Conservation (phyloP, 2,113 vertebrate species). For the Tringa solitaria region DNA sequence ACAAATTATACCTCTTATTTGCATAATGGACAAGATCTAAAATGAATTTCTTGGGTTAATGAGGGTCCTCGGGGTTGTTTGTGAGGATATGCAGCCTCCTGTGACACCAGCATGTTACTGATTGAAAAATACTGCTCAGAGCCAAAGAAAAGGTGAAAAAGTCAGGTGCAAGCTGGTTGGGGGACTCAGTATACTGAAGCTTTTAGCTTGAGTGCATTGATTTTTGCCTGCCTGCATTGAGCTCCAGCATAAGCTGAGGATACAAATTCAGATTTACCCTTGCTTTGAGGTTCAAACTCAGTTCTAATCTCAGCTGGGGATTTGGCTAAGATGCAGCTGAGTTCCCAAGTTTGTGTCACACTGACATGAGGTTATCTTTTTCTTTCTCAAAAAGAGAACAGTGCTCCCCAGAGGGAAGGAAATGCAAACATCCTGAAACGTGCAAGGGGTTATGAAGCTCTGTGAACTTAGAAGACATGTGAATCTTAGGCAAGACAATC, state of each 20-base stretch:
- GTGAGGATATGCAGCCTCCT: background rate
- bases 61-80: background rate
- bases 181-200: background rate
- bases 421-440: background rate
- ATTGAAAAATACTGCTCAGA: background rate
- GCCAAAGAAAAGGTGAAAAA: background rate
- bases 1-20: constrained; percentile 2
- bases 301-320: constrained; percentile 26
- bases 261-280: constrained; percentile 55
- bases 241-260: constrained; percentile 33
- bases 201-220: constrained; percentile 34
- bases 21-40: constrained; percentile 6
- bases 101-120: background rate
- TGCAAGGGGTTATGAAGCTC: background rate
- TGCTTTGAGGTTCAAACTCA: constrained; percentile 42
- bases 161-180: background rate
- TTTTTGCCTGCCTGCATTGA: constrained; percentile 25
- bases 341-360: background rate
- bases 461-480: background rate
- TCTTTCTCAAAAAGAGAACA: background rate
- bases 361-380: background rate
- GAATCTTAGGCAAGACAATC: background rate
- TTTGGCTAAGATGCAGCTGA: background rate
- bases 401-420: background rate
- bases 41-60: constrained; percentile 20